Conservation (phyloP, 2,888 invertebrate genomes). For the Cerastis rubricosa region DNA sequence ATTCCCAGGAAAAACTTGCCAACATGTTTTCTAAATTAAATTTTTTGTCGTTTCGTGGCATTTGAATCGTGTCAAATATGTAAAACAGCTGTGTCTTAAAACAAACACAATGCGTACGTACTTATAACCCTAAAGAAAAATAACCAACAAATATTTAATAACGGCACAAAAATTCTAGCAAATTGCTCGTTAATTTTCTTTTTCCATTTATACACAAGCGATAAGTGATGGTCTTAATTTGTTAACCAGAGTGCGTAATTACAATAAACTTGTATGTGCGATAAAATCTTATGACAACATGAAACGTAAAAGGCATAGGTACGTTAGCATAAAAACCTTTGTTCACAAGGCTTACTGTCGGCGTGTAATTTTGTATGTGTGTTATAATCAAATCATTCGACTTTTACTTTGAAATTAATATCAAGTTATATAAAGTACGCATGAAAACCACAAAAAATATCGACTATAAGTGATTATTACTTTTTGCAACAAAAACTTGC, state of each 20-base stretch:
- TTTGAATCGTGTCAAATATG: background rate
- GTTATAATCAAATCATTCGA: background rate
- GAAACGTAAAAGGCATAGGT: constrained; percentile 19
- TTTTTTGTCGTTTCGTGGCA: background rate
- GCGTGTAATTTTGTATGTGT: background rate
- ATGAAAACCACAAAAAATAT: background rate
- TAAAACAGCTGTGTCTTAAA: background rate
- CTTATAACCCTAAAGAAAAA: background rate
- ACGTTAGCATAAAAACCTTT: background rate
- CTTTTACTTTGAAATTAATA: constrained; percentile 3
- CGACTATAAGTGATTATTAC: too few species aligned
- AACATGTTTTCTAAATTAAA: constrained; percentile 12
- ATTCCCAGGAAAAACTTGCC: background rate
- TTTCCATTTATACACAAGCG: constrained; percentile 1
- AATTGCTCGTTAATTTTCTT: background rate
- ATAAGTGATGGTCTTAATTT: constrained; percentile 2
- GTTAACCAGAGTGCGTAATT: constrained; percentile 14
- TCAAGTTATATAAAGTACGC: background rate
- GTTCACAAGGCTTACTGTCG: background rate
- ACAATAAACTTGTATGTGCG: constrained; percentile 17
- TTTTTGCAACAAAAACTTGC: constrained; percentile 3
- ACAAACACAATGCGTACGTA: background rate
- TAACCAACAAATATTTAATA: background rate
- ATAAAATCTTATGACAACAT: constrained; percentile 17
- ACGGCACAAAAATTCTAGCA: background rate